Evolutionary conservation across 2,797 vertebrate genomes (phyloP).

Genomic region (Pseudochaenichthys georgianus): DNA sequence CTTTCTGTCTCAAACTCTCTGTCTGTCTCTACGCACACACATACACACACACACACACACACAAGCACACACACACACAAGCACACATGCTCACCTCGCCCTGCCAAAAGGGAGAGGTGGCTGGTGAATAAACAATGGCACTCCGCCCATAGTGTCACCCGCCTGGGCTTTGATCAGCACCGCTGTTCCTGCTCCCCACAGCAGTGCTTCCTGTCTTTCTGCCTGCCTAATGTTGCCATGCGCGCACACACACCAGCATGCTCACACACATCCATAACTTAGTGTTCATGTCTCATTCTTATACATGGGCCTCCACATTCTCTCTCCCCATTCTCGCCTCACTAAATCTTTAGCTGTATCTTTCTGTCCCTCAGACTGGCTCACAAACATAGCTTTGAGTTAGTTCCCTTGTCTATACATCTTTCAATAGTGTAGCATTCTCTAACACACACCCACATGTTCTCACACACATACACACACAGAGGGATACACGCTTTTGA

Average conservation of each 20-base stretch:
- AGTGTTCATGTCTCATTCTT: slow-evolving; percentile 53
- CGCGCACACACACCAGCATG: not conserved
- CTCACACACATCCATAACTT: slow-evolving; percentile 51
- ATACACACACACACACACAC: slow-evolving; percentile 51
- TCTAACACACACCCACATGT: slow-evolving; percentile 52
- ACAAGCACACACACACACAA: slow-evolving; percentile 54
- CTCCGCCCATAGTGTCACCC: slow-evolving; percentile 85
- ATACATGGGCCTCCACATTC: slow-evolving; percentile 47
- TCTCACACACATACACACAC: slow-evolving; percentile 27
- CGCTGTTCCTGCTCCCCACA: slow-evolving; percentile 78
- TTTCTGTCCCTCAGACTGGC: slow-evolving; percentile 60
- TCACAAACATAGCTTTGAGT: slow-evolving; percentile 73
- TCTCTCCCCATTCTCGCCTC: slow-evolving; percentile 51
- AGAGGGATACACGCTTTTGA: slow-evolving; percentile 58
- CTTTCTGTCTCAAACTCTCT: slow-evolving; percentile 64
- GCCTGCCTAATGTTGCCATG: slow-evolving; percentile 62
- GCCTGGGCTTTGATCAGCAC: slow-evolving; percentile 82
- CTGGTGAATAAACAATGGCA: slow-evolving; percentile 85
- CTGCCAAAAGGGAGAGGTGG: slow-evolving; percentile 84
- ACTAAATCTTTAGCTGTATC: slow-evolving; percentile 61
- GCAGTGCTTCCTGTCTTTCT: slow-evolving; percentile 80
- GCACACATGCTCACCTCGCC: slow-evolving; percentile 77
- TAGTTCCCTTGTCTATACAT: slow-evolving; percentile 65
- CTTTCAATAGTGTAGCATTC: slow-evolving; percentile 53
- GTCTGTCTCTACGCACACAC: slow-evolving; percentile 55